Evolutionary conservation across 2,888 invertebrate genomes (phyloP), one percentile per base, ranked within the genome.

Genomic region (Ennomos erosarius): DNA sequence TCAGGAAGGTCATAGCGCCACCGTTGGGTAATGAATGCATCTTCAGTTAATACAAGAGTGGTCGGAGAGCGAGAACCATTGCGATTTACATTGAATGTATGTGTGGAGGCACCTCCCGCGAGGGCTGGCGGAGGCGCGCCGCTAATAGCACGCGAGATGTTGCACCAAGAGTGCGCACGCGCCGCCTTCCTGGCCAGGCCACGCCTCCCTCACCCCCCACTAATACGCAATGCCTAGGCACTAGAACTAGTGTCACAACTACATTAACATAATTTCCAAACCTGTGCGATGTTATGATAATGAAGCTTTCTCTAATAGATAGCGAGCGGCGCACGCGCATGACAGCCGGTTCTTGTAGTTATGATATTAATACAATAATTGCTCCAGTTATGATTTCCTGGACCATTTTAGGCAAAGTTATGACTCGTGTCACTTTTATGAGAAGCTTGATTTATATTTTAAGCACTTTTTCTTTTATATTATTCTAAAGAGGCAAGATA

Each of bases 81-180:
- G 62, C 62, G 47, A 59, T 64, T 63, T 55, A 48, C 62, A 62
- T 67, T 68, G 38, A 63, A 60, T 64, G 44, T 53, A 35, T 58
- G 36, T 53, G 58, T 56, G 51, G 45, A 58, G 52, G 52, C 40
- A 8, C 13, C 13, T 11, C 12, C 12, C 48, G 26, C 55, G 53
- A 55, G 50, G 56, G 62, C 13, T 55, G 52, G 62, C 70, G 67
- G 68, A 67, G 51, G 63, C 43, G 33, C 61, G 54, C 57, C 43
- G 59, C 75, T 69, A 78, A 78, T 75, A 50, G 72, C 66, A 44
- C 37, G 12, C 9, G 54, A 39, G 43, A 13, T 43, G 40, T 42
- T 26, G 51, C 42, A 35, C 40, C 11, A 64, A 38, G 53, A 33
- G 13, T 74, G 81, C 80, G 83, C 81, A 52, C 67, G 82, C 84